Conservation (phyloP, 2,888 invertebrate species). For the Synanthedon andrenaeformis region DNA sequence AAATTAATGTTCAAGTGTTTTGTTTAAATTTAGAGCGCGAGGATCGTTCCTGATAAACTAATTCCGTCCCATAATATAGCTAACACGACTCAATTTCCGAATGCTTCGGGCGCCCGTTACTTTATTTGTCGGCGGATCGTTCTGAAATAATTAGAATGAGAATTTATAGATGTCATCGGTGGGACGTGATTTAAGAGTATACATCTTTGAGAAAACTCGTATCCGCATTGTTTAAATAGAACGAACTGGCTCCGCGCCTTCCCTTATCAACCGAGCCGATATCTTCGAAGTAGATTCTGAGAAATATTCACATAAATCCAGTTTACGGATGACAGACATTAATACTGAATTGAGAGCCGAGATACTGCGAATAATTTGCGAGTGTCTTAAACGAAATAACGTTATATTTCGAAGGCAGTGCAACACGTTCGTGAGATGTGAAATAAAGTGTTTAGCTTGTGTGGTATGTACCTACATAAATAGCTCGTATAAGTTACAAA, state of each 20-base stretch:
- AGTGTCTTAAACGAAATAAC: background rate
- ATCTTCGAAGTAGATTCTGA: slow-evolving; percentile 11
- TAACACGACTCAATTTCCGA: slow-evolving; percentile 46
- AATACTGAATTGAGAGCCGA: background rate
- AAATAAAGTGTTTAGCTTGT: too few relatives aligned
- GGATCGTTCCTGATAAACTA: slow-evolving; percentile 25
- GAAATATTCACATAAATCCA: slow-evolving; percentile 6
- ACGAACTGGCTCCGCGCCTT: slow-evolving; percentile 14
- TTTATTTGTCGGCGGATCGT: slow-evolving; percentile 55
- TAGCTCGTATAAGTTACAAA: too few relatives aligned
- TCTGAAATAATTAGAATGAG: slow-evolving; percentile 55
- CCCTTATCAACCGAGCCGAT: slow-evolving; percentile 18
- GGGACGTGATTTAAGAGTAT: slow-evolving; percentile 39
- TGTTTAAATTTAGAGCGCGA: background rate
- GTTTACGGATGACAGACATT: background rate
- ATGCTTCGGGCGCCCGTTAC: slow-evolving; percentile 37
- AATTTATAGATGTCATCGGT: slow-evolving; percentile 62
- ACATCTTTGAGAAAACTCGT: slow-evolving; percentile 13
- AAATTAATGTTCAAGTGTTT: background rate
- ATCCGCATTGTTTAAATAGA: slow-evolving; percentile 40
- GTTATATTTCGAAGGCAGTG: background rate
- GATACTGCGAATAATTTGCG: background rate
- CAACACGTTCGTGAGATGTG: too few relatives aligned
- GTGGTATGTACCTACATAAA: too few relatives aligned
- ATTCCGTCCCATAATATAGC: slow-evolving; percentile 40